phyloP scores from a whole-genome alignment of 2,113 vertebrate species.

The Mus spicilegus region DNA sequence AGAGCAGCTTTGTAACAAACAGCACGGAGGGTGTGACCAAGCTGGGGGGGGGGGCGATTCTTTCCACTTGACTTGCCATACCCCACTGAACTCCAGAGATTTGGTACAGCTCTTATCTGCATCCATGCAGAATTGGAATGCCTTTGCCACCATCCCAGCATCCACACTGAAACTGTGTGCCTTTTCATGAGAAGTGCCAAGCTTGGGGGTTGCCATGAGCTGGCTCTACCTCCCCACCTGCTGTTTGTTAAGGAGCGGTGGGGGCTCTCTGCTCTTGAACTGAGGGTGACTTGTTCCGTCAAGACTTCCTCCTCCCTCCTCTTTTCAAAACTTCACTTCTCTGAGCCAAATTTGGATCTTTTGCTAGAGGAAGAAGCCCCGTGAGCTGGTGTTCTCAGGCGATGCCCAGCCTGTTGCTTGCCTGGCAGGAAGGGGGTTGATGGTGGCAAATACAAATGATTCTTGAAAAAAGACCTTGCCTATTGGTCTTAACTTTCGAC shows the following conservation, averaged over 20 bases:
- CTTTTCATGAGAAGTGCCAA: background rate
- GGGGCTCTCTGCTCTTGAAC: background rate
- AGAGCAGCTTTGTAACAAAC: background rate
- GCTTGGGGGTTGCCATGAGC: background rate
- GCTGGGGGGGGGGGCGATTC: accelerated
- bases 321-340: background rate
- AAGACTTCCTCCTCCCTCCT: background rate
- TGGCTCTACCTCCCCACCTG: background rate
- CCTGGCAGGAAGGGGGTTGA: background rate
- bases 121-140: background rate
- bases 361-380: background rate
- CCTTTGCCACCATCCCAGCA: background rate
- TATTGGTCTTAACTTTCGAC: no score
- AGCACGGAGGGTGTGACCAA: background rate
- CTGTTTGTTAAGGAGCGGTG: background rate
- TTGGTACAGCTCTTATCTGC: background rate
- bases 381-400: background rate
- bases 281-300: background rate
- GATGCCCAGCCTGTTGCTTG: background rate
- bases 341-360: background rate
- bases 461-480: background rate
- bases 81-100: background rate
- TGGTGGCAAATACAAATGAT: background rate
- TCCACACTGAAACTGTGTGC: background rate
- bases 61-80: background rate